phyloP scores from a whole-genome alignment of 2,797 vertebrate species.

The Aplochiton taeniatus region DNA sequence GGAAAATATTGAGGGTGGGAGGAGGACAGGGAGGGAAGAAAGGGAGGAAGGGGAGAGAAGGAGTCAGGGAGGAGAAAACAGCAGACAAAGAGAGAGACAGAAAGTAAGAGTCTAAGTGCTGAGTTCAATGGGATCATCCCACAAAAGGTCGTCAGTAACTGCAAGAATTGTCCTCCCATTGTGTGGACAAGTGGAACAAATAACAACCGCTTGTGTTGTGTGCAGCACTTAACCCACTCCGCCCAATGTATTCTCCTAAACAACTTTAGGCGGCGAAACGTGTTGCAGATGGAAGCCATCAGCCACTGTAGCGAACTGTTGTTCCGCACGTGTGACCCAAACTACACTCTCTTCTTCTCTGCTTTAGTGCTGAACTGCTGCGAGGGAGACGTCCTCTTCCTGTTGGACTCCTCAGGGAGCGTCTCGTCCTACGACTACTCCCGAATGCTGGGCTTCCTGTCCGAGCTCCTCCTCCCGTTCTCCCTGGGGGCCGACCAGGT shows the following conservation, averaged over 20 bases:
- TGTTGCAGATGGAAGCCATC: background rate
- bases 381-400: constrained; percentile 88
- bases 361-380: constrained; percentile 75
- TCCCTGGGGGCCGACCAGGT: constrained; percentile 83
- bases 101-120: background rate
- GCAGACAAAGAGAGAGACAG: too few species aligned
- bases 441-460: constrained; percentile 86
- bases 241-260: background rate
- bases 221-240: too few species aligned
- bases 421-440: constrained; percentile 91
- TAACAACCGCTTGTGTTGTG: too few species aligned
- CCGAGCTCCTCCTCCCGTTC: constrained; percentile 84
- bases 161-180: too few species aligned
- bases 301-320: background rate
- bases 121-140: constrained; percentile 6
- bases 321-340: background rate
- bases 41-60: background rate
- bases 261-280: background rate
- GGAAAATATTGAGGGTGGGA: constrained; percentile 33
- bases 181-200: too few species aligned
- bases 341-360: constrained; percentile 6
- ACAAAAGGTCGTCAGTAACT: background rate
- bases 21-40: constrained; percentile 21
- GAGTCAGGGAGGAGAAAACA: background rate
- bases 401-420: constrained; percentile 94